Evolutionary conservation across 2,888 invertebrate species (phyloP).

Genomic region (Drosophila colorata): DNA sequence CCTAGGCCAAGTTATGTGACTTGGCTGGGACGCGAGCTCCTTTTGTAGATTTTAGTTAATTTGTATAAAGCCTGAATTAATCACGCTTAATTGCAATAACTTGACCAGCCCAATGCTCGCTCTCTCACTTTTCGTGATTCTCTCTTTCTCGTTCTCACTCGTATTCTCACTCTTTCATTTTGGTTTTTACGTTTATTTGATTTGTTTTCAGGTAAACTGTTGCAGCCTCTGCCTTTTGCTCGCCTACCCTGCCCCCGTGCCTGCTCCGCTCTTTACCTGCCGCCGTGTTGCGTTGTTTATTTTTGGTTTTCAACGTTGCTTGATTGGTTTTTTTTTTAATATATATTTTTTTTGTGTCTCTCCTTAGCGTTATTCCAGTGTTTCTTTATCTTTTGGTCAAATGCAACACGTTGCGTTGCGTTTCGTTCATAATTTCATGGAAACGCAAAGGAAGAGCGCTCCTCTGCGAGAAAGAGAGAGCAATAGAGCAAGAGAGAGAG

Average conservation of each 20-base stretch:
- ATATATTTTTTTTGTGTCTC: constrained; percentile 18
- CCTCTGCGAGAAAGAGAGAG: not conserved
- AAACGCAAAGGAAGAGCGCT: constrained; percentile 41
- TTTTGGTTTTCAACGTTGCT: constrained; percentile 77
- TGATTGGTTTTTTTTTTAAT: constrained; percentile 65
- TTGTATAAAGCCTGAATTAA: constrained; percentile 80
- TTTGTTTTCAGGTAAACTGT: constrained; percentile 67
- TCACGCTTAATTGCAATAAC: constrained; percentile 77
- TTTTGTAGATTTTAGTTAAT: constrained; percentile 73
- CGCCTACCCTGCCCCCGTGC: constrained; percentile 17
- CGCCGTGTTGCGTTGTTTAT: constrained; percentile 64
- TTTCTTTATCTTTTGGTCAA: constrained; percentile 75
- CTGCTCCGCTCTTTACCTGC: constrained; percentile 53
- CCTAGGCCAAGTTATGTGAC: constrained; percentile 50
- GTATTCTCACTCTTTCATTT: constrained; percentile 13
- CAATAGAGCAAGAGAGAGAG: constrained; percentile 5
- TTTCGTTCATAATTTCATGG: constrained; percentile 81
- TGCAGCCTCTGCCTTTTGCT: constrained; percentile 64
- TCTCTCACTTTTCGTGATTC: not conserved
- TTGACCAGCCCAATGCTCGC: constrained; percentile 38
- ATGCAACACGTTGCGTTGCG: constrained; percentile 69
- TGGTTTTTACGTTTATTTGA: constrained; percentile 64
- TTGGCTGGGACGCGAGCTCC: constrained; percentile 46
- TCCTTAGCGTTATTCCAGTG: constrained; percentile 35
- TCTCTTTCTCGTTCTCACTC: not conserved